Evolutionary conservation across 2,113 vertebrate species (phyloP).

Genomic region (Rhinopomastus cyanomelas): DNA sequence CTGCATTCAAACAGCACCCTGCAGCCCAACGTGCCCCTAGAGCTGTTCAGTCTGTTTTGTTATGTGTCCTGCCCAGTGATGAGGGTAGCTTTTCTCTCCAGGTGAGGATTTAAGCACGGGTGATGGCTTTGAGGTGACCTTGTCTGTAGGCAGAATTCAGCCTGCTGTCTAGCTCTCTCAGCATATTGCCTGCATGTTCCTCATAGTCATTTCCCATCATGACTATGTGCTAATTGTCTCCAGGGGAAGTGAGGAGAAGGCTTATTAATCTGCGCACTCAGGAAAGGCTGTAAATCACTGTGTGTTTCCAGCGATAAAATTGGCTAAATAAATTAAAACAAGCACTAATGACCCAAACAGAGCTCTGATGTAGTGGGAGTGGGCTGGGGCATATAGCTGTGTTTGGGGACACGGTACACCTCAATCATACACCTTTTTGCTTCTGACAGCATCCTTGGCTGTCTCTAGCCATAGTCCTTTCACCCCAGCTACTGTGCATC

Average conservation of each 20-base stretch:
- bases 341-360: slow-evolving; percentile 71
- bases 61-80: neutral
- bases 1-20: neutral
- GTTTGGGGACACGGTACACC: neutral
- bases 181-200: slow-evolving; percentile 10
- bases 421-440: neutral
- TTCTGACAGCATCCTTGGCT: neutral
- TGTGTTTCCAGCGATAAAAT: slow-evolving; percentile 70
- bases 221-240: slow-evolving; percentile 67
- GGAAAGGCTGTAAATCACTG: slow-evolving; percentile 65
- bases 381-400: slow-evolving; percentile 15
- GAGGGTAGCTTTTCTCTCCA: neutral
- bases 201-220: slow-evolving; percentile 66
- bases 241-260: slow-evolving; percentile 63
- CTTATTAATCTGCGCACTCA: slow-evolving; percentile 68
- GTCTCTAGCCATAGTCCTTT: neutral
- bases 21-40: neutral
- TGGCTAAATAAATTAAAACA: slow-evolving; percentile 73
- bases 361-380: slow-evolving; percentile 56
- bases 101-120: neutral
- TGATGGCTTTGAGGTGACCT: slow-evolving; percentile 4
- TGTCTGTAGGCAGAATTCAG: slow-evolving; percentile 1
- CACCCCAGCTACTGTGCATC: neutral
- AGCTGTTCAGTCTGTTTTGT: neutral
- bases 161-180: neutral